Evolutionary conservation across 2,797 vertebrate genomes (phyloP).

Genomic region (Neosilurus hyrtlii): DNA sequence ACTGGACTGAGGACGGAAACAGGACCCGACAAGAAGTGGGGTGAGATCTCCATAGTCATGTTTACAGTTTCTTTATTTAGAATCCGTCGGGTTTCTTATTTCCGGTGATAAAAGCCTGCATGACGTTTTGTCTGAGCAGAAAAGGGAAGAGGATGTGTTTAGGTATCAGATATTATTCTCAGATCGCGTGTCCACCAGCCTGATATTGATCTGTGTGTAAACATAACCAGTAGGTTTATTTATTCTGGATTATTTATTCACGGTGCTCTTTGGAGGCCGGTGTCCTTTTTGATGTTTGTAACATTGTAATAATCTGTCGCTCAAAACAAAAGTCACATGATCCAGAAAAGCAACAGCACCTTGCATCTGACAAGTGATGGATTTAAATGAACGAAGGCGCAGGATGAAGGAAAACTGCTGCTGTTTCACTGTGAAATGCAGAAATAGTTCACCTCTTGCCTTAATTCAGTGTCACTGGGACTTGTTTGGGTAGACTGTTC

Average conservation of each 20-base stretch:
- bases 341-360: not conserved
- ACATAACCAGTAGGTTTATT: no score
- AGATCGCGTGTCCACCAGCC: no score
- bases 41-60: not conserved
- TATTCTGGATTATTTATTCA: not conserved
- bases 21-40: not conserved
- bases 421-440: not conserved
- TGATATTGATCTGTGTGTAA: no score
- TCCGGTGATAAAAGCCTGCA: not conserved
- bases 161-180: no score
- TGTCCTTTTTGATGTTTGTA: no score
- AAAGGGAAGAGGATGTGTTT: not conserved
- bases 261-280: not conserved
- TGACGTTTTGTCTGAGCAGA: not conserved
- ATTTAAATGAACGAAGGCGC: not conserved
- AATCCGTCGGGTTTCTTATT: not conserved
- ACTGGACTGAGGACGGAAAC: not conserved
- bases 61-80: not conserved
- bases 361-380: not conserved
- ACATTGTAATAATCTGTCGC: no score
- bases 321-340: not conserved
- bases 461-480: not conserved
- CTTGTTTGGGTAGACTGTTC: no score
- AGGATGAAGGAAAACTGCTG: not conserved
- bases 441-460: not conserved